Conservation (phyloP, 2,797 vertebrate species). For the Malacoctenus gilli region DNA sequence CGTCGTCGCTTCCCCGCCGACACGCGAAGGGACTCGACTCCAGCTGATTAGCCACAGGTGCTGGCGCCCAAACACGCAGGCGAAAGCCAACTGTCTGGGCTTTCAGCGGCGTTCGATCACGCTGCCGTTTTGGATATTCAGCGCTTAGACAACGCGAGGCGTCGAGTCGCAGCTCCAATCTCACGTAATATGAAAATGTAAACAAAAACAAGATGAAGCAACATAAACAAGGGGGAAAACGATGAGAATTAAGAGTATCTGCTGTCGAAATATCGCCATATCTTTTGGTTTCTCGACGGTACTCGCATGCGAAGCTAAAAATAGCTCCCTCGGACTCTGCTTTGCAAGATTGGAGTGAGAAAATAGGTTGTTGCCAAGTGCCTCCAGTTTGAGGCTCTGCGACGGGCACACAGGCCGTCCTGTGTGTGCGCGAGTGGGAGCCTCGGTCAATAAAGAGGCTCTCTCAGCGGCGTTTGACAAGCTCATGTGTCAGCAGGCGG, state of each 20-base stretch:
- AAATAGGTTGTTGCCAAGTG: slow-evolving; percentile 6
- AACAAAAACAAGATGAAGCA: no score
- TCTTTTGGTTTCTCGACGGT: no score
- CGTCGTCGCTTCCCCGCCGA: slow-evolving; percentile 11
- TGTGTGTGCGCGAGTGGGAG: slow-evolving; percentile 29
- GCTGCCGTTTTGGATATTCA: slow-evolving; percentile 6
- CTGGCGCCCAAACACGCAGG: slow-evolving; percentile 12
- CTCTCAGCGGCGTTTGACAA: slow-evolving; percentile 51
- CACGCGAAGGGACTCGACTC: neutral
- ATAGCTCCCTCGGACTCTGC: neutral
- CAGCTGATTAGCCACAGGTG: slow-evolving; percentile 19
- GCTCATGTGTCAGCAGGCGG: slow-evolving; percentile 42
- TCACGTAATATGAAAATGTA: no score
- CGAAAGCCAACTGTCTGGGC: slow-evolving; percentile 8
- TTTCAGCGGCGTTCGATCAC: slow-evolving; percentile 12
- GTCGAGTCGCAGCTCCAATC: no score
- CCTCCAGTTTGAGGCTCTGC: slow-evolving; percentile 15
- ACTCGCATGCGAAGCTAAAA: no score
- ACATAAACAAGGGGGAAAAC: no score
- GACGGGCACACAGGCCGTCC: slow-evolving; percentile 23
- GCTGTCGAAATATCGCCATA: no score
- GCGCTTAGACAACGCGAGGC: slow-evolving; percentile 13
- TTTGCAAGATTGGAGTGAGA: neutral
- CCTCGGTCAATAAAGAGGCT: slow-evolving; percentile 46
- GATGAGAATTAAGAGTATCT: no score